These are phyloP conservation scores for Epinephelus lanceolatus DNA, from an alignment of 2,113 vertebrate genomes.

Conservation along the genomic window DNA sequence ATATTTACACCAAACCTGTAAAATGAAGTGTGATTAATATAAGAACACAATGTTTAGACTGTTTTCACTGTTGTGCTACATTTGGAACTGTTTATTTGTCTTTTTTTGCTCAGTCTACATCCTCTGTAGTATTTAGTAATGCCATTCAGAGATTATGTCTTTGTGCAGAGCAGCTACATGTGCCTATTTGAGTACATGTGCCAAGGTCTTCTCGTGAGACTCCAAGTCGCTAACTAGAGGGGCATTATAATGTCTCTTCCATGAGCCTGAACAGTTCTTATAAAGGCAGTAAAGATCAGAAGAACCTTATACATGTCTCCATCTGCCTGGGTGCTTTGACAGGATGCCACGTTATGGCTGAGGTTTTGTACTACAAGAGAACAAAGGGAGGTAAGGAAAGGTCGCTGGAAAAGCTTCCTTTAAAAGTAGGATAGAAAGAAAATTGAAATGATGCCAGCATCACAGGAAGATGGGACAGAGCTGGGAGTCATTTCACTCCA, in stretches of 20 bases:
- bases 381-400: constrained; percentile 29
- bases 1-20: background rate
- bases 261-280: background rate
- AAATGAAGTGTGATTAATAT: background rate
- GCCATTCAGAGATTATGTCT: background rate
- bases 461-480: constrained; percentile 19
- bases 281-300: constrained; percentile 28
- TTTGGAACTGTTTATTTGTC: no score
- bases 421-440: constrained; percentile 3
- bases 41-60: background rate
- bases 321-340: constrained; percentile 13
- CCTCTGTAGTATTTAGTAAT: background rate
- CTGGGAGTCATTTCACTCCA: background rate
- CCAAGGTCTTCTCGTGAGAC: background rate
- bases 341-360: background rate
- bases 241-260: background rate
- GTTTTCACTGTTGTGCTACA: no score
- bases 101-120: background rate
- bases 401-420: background rate
- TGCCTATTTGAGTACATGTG: background rate
- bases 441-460: constrained; percentile 20
- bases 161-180: background rate
- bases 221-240: background rate
- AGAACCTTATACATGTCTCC: background rate
- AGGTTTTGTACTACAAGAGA: constrained; percentile 30